Evolutionary conservation across 2,888 invertebrate genomes (phyloP), one percentile per base, ranked within the genome.

Genomic region (Scrobipalpa atriplicella): DNA sequence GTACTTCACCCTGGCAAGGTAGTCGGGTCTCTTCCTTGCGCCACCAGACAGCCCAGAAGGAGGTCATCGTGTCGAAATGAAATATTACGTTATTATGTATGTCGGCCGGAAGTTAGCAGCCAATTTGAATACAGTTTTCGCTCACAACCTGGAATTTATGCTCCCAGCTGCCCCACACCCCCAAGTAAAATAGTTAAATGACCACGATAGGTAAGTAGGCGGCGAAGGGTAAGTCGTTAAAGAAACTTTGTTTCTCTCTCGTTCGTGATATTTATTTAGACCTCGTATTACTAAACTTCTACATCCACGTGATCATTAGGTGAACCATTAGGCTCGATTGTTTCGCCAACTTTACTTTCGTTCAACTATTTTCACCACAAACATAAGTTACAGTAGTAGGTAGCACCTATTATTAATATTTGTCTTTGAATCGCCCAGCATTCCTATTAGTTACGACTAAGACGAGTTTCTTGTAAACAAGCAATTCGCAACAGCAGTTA

Each of bases 151-250:
- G 56, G 60, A 69, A 66, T 67, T 65, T 64, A 69, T 69, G 52
- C 29, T 65, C 47, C 60, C 65, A 19, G 60, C 54, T 43, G 52
- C 65, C 62, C 60, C 41, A 62, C 61, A 62, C 62, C 56, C 58
- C 9, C 19, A 21, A 18, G 10, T 8, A 61, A 56, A 65, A 65
- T 61, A 64, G 29, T 29, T 29, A 29, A 68, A 62, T 64, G 67
- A 56, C 62, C 67, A 68, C 70, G 69, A 70, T 72, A 73, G 74
- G 71, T 71, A 73, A 76, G 71, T 71, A 68, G 70, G 58, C 63
- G 16, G 51, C 64, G 65, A 66, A 65, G 61, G 62, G 62, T 54
- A 51, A 67, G 58, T 68, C 69, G 67, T 73, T 68, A 72, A 72
- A 73, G 18, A 47, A 62, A 66, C 71, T 71, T 69, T 66, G 54